These are phyloP conservation scores for Grapholita molesta DNA, from an alignment of 1,140 invertebrate species.

Conservation along the genomic window DNA sequence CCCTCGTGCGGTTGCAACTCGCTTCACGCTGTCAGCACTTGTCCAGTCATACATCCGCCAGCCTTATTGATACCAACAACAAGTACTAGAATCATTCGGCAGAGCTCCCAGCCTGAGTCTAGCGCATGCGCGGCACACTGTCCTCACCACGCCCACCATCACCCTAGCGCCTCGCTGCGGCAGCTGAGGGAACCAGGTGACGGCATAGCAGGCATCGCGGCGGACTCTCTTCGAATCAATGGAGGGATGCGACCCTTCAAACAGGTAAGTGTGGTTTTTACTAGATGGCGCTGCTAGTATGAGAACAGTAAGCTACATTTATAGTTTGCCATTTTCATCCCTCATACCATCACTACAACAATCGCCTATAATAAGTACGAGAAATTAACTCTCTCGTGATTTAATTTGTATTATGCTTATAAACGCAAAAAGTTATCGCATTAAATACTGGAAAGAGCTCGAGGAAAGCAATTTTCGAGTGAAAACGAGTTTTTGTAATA, in stretches of 20 bases:
- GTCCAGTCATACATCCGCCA: constrained; percentile 81
- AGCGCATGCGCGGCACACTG: constrained; percentile 83
- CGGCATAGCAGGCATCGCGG: constrained; percentile 96
- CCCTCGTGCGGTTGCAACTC: constrained; percentile 78
- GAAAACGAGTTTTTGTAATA: constrained; percentile 4
- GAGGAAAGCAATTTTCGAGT: neutral
- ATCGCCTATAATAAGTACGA: neutral
- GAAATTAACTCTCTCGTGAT: neutral
- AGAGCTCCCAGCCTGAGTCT: constrained; percentile 94
- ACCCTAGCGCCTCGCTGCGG: constrained; percentile 87
- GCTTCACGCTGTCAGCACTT: constrained; percentile 79
- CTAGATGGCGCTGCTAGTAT: constrained; percentile 53
- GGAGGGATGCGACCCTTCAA: constrained; percentile 97
- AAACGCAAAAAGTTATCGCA: neutral
- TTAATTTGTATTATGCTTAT: neutral
- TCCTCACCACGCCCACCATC: constrained; percentile 79
- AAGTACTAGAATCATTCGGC: constrained; percentile 88
- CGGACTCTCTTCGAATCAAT: constrained; percentile 97
- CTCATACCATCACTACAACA: neutral
- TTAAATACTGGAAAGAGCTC: neutral
- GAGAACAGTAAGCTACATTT: constrained; percentile 17
- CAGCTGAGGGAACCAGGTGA: constrained; percentile 90
- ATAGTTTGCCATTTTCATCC: constrained; percentile 12
- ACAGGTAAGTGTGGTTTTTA: constrained; percentile 84
- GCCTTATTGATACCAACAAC: constrained; percentile 85